phyloP scores from a whole-genome alignment of 2,113 vertebrate genomes.

The Rhinolophus sinicus region DNA sequence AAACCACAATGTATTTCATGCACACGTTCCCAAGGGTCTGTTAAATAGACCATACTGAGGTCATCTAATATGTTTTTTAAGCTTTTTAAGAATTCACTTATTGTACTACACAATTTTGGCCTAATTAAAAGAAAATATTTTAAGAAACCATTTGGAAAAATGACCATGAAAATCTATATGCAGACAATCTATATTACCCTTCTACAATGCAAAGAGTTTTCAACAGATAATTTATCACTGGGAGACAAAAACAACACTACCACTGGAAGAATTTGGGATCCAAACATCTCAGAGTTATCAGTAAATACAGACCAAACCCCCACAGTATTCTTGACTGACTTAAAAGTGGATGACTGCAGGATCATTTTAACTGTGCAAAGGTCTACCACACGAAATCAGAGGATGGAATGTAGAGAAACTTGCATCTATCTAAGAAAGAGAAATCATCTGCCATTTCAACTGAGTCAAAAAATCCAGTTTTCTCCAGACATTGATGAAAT shows the following conservation, averaged over 20 bases:
- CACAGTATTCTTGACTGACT: conserved; percentile 67
- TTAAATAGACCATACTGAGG: conserved; percentile 85
- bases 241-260: conserved; percentile 55
- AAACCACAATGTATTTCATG: conserved; percentile 83
- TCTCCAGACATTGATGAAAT: conserved; percentile 66
- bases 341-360: conserved; percentile 68
- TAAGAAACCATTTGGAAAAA: conserved; percentile 69
- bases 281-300: conserved; percentile 53
- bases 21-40: conserved; percentile 79
- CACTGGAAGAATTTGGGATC: conserved; percentile 3
- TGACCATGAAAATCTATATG: conserved; percentile 72
- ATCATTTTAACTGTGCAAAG: conserved; percentile 70
- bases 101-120: conserved; percentile 82
- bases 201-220: conserved; percentile 56
- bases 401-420: conserved; percentile 67
- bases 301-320: not conserved
- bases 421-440: conserved; percentile 71
- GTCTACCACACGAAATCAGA: conserved; percentile 72
- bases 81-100: conserved; percentile 85
- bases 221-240: conserved; percentile 61
- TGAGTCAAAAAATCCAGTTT: conserved; percentile 53
- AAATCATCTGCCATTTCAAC: conserved; percentile 68
- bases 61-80: conserved; percentile 83
- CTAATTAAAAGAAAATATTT: conserved; percentile 80
- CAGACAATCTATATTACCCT: conserved; percentile 68